Base-by-base conservation (phyloP, 2,113 vertebrate species). In the Vulpes ferrilata region DNA sequence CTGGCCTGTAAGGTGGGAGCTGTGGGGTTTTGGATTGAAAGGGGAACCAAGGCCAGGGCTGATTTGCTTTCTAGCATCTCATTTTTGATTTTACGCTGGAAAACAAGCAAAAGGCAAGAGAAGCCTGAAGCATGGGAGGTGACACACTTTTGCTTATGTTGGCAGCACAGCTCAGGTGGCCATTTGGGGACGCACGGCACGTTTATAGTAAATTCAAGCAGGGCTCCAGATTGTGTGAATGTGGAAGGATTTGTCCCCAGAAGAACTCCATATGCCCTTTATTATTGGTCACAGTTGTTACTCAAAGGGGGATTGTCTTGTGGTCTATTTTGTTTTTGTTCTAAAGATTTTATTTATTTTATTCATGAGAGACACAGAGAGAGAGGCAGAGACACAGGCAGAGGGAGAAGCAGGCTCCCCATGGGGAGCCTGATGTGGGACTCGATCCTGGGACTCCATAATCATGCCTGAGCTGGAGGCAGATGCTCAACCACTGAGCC, bases 21-120 rank as follows among this genome's bases (percentile, higher is more conserved):
- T 30, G 22, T 0, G 7, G 5, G 8, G 1, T 4, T 4, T 0
- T 19, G 12, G 76, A 15, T 27, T 59, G 32, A 20, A 82, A 74
- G 23, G 74, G 5, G 10, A 35, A 27, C 10, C 7, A 48, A 76
- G 38, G 38, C 30, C 0, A 0, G 35, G 74, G 12, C 1, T 3
- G 20, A 4, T 11, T 15, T 7, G 32, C 43, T 35, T 80, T 17
- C 12, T 32, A 8, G 35, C 19, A 6, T 53, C 22, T 82, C 27
- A 1, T 43, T 60, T 88, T 57, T 59, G 64, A 69, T 78, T 96
- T 83, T 67, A 60, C 38, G 51, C 53, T 15, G 67, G 20, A 92
- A 84, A 84, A 25, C 32, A 43, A 23, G 51, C 38, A 13, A n/a
- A 83, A 87, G 17, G 5, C 8, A 25, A 51, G 10, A 69, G 71